These are phyloP conservation scores for Sebastes minor DNA, from an alignment of 2,797 vertebrate species.

Conservation along the genomic window DNA sequence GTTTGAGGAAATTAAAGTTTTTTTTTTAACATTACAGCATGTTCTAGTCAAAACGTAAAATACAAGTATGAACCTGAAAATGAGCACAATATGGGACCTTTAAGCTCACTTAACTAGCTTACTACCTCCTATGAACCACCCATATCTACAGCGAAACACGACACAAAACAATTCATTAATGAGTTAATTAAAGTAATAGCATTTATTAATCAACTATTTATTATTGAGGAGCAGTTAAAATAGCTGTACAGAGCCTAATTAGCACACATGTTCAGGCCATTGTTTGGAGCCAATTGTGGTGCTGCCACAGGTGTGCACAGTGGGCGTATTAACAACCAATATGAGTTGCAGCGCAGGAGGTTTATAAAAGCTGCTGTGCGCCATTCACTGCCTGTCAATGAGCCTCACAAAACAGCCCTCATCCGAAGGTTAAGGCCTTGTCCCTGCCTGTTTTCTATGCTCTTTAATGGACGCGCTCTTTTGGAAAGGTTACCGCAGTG, in stretches of 20 bases:
- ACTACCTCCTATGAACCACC: not conserved
- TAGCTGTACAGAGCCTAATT: not conserved
- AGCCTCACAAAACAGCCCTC: slow-evolving; percentile 26
- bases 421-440: slow-evolving; percentile 37
- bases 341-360: slow-evolving; percentile 1
- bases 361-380: slow-evolving; percentile 10
- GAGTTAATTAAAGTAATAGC: not conserved
- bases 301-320: slow-evolving; percentile 65
- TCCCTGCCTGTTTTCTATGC: slow-evolving; percentile 25
- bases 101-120: not conserved
- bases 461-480: slow-evolving; percentile 14
- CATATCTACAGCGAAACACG: not conserved
- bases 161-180: not conserved
- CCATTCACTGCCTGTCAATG: slow-evolving; percentile 39
- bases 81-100: not conserved
- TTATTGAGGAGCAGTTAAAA: not conserved
- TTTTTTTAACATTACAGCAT: too few species aligned
- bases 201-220: not conserved
- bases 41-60: too few species aligned
- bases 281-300: slow-evolving; percentile 9
- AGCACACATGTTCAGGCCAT: not conserved
- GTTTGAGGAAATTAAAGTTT: too few species aligned
- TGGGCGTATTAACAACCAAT: slow-evolving; percentile 39
- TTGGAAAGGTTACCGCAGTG: slow-evolving; percentile 41
- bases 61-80: too few species aligned